Conservation (phyloP, 1,140 invertebrate genomes). For the Calycopis cecrops region DNA sequence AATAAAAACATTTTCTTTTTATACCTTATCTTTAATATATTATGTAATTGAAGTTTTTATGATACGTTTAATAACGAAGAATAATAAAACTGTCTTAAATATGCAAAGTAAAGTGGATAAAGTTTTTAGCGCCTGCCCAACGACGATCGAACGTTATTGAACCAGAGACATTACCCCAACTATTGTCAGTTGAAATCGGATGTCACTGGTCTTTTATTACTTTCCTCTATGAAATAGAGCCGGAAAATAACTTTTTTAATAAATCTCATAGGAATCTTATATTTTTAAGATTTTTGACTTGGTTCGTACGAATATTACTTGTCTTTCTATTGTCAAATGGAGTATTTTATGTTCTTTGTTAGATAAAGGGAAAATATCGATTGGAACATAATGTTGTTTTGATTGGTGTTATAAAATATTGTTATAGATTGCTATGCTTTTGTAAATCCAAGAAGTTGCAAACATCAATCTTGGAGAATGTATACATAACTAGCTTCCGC, state of each 20-base stretch:
- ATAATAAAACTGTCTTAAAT: too few species aligned
- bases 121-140: background rate
- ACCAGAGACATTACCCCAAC: slow-evolving; percentile 11
- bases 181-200: slow-evolving; percentile 21
- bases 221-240: slow-evolving; percentile 14
- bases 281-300: slow-evolving; percentile 12
- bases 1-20: too few species aligned
- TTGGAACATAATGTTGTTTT: too few species aligned
- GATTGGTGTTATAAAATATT: too few species aligned
- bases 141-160: slow-evolving; percentile 15
- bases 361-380: background rate
- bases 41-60: too few species aligned
- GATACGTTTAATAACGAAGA: too few species aligned
- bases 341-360: background rate
- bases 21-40: too few species aligned
- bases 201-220: slow-evolving; percentile 19
- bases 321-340: background rate
- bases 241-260: slow-evolving; percentile 15
- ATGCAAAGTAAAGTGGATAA: too few species aligned
- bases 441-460: too few species aligned
- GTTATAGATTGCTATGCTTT: too few species aligned
- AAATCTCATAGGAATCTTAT: slow-evolving; percentile 11
- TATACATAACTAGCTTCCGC: too few species aligned
- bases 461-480: too few species aligned
- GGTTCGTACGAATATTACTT: background rate